Evolutionary conservation across 2,888 invertebrate genomes (phyloP).

Genomic region (Chydorus sphaericus): DNA sequence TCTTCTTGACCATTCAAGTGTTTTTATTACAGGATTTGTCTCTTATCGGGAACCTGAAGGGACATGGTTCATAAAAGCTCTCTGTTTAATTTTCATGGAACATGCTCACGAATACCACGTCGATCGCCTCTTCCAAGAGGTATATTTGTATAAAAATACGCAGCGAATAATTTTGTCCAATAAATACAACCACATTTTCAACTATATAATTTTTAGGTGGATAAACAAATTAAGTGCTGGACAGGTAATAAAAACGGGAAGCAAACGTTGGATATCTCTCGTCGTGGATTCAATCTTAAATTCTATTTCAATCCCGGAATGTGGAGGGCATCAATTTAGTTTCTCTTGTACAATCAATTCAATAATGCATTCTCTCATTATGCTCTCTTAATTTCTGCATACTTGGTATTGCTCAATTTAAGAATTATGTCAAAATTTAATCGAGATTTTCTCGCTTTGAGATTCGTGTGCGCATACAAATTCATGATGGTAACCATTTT

Average conservation of each 20-base stretch:
- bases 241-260: constrained; percentile 27
- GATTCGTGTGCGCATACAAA: no score
- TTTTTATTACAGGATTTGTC: constrained; percentile 43
- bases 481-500: no score
- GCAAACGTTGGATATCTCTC: constrained; percentile 48
- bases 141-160: no score
- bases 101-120: constrained; percentile 46
- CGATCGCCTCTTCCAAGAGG: constrained; percentile 48
- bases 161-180: no score
- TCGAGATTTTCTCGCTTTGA: no score
- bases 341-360: background rate
- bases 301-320: constrained; percentile 54
- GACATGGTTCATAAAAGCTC: constrained; percentile 53
- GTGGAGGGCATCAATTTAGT: background rate
- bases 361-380: background rate
- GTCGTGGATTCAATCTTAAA: constrained; percentile 46
- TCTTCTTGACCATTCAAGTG: background rate
- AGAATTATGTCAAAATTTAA: no score
- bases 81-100: constrained; percentile 48
- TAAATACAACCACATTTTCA: no score
- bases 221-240: constrained; percentile 32
- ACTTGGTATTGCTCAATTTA: no score
- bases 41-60: constrained; percentile 42
- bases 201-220: constrained; percentile 23
- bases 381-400: background rate